Conservation (phyloP, 2,888 invertebrate species). For the Diloba caeruleocephala region DNA sequence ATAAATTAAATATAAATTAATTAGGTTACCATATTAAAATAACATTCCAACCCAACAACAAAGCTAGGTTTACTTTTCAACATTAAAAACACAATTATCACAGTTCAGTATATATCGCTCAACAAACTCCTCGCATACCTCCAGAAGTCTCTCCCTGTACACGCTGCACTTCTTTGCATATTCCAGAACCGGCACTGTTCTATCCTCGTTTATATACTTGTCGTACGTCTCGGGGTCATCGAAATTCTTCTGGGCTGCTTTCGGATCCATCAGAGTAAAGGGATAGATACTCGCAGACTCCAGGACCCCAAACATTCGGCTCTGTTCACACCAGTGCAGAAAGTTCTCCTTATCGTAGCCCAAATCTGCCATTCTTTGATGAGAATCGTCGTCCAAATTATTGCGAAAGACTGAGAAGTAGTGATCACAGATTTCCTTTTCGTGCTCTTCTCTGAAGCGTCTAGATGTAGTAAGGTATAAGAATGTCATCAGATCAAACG, state of each 20-base stretch:
- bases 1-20: too few relatives aligned
- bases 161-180: constrained; percentile 48
- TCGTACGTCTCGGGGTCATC: constrained; percentile 65
- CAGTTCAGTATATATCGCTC: constrained; percentile 58
- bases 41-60: too few relatives aligned
- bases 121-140: constrained; percentile 71
- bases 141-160: constrained; percentile 64
- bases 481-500: constrained; percentile 74
- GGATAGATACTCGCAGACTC: constrained; percentile 57
- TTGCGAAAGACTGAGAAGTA: constrained; percentile 68
- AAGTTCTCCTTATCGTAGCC: constrained; percentile 61
- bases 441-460: constrained; percentile 66
- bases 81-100: too few relatives aligned
- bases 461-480: constrained; percentile 71
- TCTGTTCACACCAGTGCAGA: constrained; percentile 58
- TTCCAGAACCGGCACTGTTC: constrained; percentile 60
- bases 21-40: too few relatives aligned
- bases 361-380: constrained; percentile 56
- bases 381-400: constrained; percentile 59
- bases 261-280: constrained; percentile 62
- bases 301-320: constrained; percentile 63
- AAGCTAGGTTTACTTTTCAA: too few relatives aligned
- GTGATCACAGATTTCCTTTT: constrained; percentile 60
- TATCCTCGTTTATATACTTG: constrained; percentile 51
- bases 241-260: constrained; percentile 56